Conservation (phyloP, 2,888 invertebrate species). For the Pterostichus madidus region DNA sequence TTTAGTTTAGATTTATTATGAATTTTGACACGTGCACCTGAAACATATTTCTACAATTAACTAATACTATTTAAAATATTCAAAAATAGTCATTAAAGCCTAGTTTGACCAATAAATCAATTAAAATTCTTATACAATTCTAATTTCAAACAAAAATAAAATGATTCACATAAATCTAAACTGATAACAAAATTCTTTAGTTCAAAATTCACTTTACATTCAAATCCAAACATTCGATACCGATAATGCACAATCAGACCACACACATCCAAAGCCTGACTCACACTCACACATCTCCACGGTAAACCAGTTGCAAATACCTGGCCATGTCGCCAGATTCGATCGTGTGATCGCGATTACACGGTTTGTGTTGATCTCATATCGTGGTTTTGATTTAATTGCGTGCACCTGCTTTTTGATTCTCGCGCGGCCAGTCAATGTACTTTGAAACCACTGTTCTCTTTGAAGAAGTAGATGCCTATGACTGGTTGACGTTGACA, state of each 20-base stretch:
- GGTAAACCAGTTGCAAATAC: background rate
- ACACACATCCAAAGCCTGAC: background rate
- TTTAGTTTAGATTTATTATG: conserved; percentile 9
- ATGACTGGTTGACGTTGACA: background rate
- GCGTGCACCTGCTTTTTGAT: conserved; percentile 8
- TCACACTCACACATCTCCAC: background rate
- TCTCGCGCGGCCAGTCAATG: conserved; percentile 11
- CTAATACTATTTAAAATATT: conserved; percentile 13
- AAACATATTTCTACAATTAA: background rate
- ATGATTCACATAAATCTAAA: conserved; percentile 13
- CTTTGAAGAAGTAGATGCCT: background rate
- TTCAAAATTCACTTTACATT: conserved; percentile 22
- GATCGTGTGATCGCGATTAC: background rate
- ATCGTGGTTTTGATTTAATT: conserved; percentile 34
- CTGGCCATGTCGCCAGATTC: background rate
- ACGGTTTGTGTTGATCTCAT: conserved; percentile 5
- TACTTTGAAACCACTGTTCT: conserved; percentile 16
- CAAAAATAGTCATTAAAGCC: conserved; percentile 12
- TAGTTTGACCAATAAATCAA: conserved; percentile 26
- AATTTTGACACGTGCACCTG: background rate
- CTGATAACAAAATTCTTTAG: conserved; percentile 8
- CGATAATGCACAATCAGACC: too few species aligned
- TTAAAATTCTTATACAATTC: conserved; percentile 9
- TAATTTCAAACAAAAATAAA: conserved; percentile 10
- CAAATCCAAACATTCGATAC: conserved; percentile 1